A percentile compares a stretch with the other conserved stretches of the same genome.
Conservation (phyloP, 2,888 invertebrate species). For the Megastigmus dorsalis region DNA sequence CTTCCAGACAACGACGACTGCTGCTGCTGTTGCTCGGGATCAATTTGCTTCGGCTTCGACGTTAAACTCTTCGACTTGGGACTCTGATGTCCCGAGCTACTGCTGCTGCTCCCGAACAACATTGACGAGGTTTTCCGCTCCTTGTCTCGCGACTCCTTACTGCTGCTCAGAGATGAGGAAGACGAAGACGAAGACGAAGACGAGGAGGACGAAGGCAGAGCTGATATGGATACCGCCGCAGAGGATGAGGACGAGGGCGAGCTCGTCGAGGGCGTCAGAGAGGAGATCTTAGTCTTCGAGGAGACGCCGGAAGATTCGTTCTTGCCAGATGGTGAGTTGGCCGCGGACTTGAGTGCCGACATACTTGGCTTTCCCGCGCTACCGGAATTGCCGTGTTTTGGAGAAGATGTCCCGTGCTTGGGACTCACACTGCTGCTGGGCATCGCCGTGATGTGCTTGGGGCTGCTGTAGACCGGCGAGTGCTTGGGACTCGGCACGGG, state of each 20-base stretch:
- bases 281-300: slow-evolving; percentile 63
- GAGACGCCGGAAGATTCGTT: slow-evolving; percentile 55
- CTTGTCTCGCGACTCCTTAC: slow-evolving; percentile 68
- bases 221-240: slow-evolving; percentile 35
- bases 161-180: slow-evolving; percentile 13
- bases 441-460: slow-evolving; percentile 79
- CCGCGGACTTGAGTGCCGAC: slow-evolving; percentile 90
- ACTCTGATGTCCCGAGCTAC: slow-evolving; percentile 79
- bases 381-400: slow-evolving; percentile 83
- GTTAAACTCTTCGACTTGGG: slow-evolving; percentile 81
- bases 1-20: slow-evolving; percentile 62
- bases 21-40: slow-evolving; percentile 72
- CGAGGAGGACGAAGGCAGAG: slow-evolving; percentile 9
- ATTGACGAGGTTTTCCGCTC: slow-evolving; percentile 71
- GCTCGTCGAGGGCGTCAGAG: slow-evolving; percentile 64
- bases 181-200: slow-evolving; percentile 27
- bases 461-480: slow-evolving; percentile 85
- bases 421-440: slow-evolving; percentile 84
- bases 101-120: slow-evolving; percentile 71
- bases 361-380: slow-evolving; percentile 91
- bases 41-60: slow-evolving; percentile 82
- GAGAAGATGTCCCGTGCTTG: slow-evolving; percentile 84
- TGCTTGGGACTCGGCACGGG: slow-evolving; percentile 82
- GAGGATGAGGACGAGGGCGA: slow-evolving; percentile 63
- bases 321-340: slow-evolving; percentile 74